Percentiles rank a stretch among this genome's conserved stretches.
Evolutionary conservation across 1,140 invertebrate genomes (phyloP).

Genomic region (Drosophila saltans): DNA sequence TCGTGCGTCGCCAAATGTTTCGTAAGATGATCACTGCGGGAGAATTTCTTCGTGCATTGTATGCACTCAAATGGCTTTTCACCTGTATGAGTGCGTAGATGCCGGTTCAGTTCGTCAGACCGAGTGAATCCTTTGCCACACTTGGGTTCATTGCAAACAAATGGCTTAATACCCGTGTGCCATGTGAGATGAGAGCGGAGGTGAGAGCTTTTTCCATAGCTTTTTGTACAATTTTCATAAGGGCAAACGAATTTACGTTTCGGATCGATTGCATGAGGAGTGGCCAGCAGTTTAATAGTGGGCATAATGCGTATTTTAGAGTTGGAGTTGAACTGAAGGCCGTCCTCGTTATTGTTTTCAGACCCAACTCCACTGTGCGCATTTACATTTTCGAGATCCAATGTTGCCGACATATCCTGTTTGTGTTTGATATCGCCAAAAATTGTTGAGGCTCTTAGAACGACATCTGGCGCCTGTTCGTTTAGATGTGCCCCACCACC

Average conservation of each 20-base stretch:
- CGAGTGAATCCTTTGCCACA: constrained; percentile 84
- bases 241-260: constrained; percentile 77
- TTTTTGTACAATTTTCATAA: constrained; percentile 78
- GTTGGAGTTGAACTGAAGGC: constrained; percentile 43
- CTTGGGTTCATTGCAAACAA: constrained; percentile 85
- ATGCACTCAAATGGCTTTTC: constrained; percentile 91
- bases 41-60: constrained; percentile 91
- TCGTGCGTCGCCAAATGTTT: constrained; percentile 86
- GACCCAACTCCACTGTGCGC: constrained; percentile 64
- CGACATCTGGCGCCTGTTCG: constrained; percentile 51
- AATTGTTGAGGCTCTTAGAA: constrained; percentile 60
- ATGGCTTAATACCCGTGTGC: constrained; percentile 84
- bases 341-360: constrained; percentile 57
- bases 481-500: constrained; percentile 43
- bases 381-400: constrained; percentile 70
- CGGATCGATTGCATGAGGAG: constrained; percentile 66
- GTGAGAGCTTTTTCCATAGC: constrained; percentile 81
- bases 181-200: constrained; percentile 79
- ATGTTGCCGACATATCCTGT: constrained; percentile 35
- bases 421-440: constrained; percentile 63
- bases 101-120: constrained; percentile 83
- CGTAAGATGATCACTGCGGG: constrained; percentile 92
- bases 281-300: constrained; percentile 64
- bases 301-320: constrained; percentile 72
- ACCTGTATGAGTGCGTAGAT: constrained; percentile 88